These are phyloP conservation scores for Uropsilus gracilis DNA, from an alignment of 2,113 vertebrate genomes.

Conservation along the genomic window DNA sequence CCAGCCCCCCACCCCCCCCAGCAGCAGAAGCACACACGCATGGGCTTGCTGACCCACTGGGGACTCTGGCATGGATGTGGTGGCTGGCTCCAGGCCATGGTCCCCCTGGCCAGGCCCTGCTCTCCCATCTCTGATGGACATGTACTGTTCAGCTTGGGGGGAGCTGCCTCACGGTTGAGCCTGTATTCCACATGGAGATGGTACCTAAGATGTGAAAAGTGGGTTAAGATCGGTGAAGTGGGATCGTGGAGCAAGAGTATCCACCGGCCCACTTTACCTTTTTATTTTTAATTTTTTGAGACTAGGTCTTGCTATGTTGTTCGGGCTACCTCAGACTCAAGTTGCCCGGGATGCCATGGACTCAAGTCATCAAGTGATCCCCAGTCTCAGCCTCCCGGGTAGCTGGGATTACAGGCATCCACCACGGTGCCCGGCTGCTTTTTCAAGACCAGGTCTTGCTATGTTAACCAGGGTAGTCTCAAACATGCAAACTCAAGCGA, in stretches of 20 bases:
- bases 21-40: neutral
- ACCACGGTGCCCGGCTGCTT: too few species aligned
- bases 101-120: neutral
- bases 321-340: too few species aligned
- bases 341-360: too few species aligned
- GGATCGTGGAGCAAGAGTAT: neutral
- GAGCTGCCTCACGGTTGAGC: fast-evolving
- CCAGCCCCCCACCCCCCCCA: neutral
- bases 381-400: too few species aligned
- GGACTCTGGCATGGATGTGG: neutral
- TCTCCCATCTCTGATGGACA: fast-evolving
- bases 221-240: neutral
- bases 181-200: neutral
- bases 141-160: neutral
- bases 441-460: too few species aligned
- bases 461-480: too few species aligned
- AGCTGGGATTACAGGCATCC: too few species aligned
- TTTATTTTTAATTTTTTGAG: too few species aligned
- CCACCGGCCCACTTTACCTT: fast-evolving
- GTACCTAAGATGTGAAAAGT: neutral
- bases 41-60: neutral
- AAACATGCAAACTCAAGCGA: too few species aligned
- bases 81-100: fast-evolving
- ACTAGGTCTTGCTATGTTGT: too few species aligned
- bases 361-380: too few species aligned